Base-by-base conservation (phyloP, 2,888 invertebrate species). In the Hetaerina titia region DNA sequence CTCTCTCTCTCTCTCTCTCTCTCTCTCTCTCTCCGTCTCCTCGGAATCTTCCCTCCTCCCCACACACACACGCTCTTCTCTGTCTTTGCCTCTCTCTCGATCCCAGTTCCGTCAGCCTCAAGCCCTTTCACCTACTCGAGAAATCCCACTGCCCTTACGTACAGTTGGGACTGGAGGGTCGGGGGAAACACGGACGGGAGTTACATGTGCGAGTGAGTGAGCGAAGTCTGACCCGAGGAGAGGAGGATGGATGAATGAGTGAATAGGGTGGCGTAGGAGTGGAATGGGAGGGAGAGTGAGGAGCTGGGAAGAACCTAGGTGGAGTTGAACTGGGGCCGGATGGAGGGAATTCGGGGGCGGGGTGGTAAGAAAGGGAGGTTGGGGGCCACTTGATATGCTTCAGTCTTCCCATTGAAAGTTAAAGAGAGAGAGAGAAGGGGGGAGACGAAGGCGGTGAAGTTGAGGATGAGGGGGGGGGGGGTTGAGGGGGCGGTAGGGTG, bases 381-480 rank as follows among this genome's bases (percentile, higher is more conserved):
- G 15, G 63, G 31, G 74, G 69, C 92, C 69, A 92, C 92, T 92
- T 92, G 69, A 92, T 92, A 92, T 92, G 92, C 92, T 74, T 69
- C 45, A 64, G 45, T 90, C 64, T 90, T 64, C 64, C 90, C 90
- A 90, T 90, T 90, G 63, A 90, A 90, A 81, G 81, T 81, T 69
- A 69, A 69, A 22, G 22, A 69, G 57, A n/a, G 89, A 57, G 57
- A 58, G 81, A n/a, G 81, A 81, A n/a, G 11, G n/a, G 81, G 31
- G n/a, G n/a, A 13, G 81, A n/a, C 13, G n/a, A n/a, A n/a, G 81
- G n/a, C 13, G 56, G 88, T 22, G 31, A 56, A 22, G 88, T 15
- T 15, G 45, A 22, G 19, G 57, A 1, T 45, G 56, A 56, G 89
- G 56, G 57, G n/a, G 0, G 17, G 88, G 56, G 11, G 58, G 90